Percentiles rank a stretch among this genome's conserved stretches.
phyloP scores from a whole-genome alignment of 2,797 vertebrate genomes.

The Malacoraja senta region DNA sequence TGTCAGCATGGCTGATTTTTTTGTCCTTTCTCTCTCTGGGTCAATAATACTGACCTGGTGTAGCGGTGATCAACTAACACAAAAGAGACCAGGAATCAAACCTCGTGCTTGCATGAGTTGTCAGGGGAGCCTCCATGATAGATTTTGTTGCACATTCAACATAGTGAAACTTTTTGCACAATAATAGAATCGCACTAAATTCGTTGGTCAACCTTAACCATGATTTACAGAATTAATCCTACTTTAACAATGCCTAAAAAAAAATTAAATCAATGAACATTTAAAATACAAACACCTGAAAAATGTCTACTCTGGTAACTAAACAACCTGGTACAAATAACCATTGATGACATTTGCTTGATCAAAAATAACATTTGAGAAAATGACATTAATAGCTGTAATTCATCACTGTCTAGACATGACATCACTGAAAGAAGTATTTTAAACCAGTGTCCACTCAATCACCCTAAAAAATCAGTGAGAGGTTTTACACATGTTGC shows the following conservation, averaged over 20 bases:
- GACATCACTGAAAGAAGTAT: constrained; percentile 36
- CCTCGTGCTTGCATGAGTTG: no score
- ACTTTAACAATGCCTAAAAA: constrained; percentile 14
- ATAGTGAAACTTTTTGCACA: constrained; percentile 12
- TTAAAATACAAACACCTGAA: constrained; percentile 1
- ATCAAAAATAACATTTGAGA: constrained; percentile 25
- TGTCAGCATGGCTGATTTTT: background rate
- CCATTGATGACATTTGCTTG: background rate
- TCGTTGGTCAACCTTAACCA: background rate
- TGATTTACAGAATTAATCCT: constrained; percentile 18
- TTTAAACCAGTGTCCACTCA: constrained; percentile 20
- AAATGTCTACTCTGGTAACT: background rate
- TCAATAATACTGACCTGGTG: background rate
- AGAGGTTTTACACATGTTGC: constrained; percentile 2
- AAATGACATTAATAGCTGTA: constrained; percentile 33
- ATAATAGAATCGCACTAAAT: constrained; percentile 17
- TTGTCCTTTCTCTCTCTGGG: background rate
- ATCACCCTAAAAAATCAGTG: background rate
- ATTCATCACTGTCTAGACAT: constrained; percentile 38
- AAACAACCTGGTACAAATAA: constrained; percentile 25
- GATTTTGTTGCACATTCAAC: background rate
- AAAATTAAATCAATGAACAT: constrained; percentile 14
- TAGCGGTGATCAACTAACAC: background rate
- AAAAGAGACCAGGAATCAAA: background rate
- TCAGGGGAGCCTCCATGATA: background rate